These are phyloP conservation scores for Orius laevigatus DNA, from an alignment of 1,140 invertebrate species.

Conservation along the genomic window DNA sequence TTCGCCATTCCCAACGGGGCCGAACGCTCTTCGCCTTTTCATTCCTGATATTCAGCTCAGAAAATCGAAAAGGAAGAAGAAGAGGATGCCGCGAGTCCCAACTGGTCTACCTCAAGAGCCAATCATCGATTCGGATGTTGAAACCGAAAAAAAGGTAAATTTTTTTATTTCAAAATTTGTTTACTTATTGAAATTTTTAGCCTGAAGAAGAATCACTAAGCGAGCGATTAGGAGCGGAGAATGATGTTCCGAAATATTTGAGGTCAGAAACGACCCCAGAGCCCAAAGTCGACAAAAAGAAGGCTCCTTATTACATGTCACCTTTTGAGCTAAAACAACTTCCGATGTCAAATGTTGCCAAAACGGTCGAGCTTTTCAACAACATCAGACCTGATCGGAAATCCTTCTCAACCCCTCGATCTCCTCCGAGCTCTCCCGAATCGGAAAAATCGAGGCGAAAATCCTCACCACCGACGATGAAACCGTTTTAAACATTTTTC, in stretches of 20 bases:
- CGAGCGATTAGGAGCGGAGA: background rate
- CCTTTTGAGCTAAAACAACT: constrained; percentile 1
- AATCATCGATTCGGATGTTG: background rate
- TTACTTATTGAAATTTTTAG: too few species aligned
- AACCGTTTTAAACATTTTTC: constrained; percentile 14
- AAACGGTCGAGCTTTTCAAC: constrained; percentile 14
- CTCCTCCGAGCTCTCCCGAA: constrained; percentile 1
- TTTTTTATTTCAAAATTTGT: too few species aligned
- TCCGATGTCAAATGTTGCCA: constrained; percentile 11
- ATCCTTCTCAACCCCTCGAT: constrained; percentile 15
- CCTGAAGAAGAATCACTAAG: background rate
- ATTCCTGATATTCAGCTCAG: constrained; percentile 35
- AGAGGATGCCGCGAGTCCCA: constrained; percentile 29
- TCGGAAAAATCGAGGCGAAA: constrained; percentile 17
- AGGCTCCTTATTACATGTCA: background rate
- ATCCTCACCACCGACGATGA: constrained; percentile 18
- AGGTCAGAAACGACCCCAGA: constrained; percentile 7
- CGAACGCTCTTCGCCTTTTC: constrained; percentile 32
- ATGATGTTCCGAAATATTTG: constrained; percentile 9
- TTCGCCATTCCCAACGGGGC: constrained; percentile 32
- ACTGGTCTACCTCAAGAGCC: constrained; percentile 18
- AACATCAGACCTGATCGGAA: constrained; percentile 17
- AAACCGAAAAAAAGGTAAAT: background rate
- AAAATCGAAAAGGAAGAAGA: constrained; percentile 21
- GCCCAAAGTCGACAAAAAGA: constrained; percentile 1